These are phyloP conservation scores for Linepithema humile DNA, from an alignment of 1,140 invertebrate species.

Conservation along the genomic window DNA sequence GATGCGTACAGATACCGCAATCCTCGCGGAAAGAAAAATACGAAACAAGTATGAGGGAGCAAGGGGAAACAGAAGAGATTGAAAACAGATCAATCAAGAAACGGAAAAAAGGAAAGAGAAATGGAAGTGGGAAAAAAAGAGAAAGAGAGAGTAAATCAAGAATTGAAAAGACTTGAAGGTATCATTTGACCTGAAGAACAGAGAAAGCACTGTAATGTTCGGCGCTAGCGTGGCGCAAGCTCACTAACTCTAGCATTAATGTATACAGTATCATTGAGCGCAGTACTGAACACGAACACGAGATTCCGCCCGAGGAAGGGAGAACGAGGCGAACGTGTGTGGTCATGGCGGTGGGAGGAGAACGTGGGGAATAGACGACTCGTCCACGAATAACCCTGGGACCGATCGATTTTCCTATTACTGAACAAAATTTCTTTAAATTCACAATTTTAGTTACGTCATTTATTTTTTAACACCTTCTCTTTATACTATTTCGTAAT, in stretches of 20 bases:
- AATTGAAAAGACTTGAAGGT: background rate
- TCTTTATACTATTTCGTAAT: background rate
- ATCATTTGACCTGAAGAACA: conserved; percentile 22
- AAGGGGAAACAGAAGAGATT: background rate
- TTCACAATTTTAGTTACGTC: no score
- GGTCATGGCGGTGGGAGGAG: conserved; percentile 1
- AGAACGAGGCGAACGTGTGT: background rate
- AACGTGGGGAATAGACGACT: background rate
- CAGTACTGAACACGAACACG: background rate
- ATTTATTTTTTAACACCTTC: no score
- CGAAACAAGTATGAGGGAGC: background rate
- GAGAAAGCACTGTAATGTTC: conserved; percentile 33
- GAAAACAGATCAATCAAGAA: background rate
- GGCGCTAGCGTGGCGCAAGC: conserved; percentile 12
- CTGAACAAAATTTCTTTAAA: background rate
- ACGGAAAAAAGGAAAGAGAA: no score
- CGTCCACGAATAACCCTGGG: background rate
- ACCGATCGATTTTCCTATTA: background rate
- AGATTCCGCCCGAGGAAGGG: conserved; percentile 7
- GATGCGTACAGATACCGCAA: background rate
- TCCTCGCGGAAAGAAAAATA: background rate
- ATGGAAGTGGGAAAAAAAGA: background rate
- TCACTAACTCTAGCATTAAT: conserved; percentile 19
- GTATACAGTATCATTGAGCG: background rate
- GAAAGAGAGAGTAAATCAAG: background rate